Evolutionary conservation across 1,140 invertebrate species (phyloP).

Genomic region (Trachymyrmex cornetzi): DNA sequence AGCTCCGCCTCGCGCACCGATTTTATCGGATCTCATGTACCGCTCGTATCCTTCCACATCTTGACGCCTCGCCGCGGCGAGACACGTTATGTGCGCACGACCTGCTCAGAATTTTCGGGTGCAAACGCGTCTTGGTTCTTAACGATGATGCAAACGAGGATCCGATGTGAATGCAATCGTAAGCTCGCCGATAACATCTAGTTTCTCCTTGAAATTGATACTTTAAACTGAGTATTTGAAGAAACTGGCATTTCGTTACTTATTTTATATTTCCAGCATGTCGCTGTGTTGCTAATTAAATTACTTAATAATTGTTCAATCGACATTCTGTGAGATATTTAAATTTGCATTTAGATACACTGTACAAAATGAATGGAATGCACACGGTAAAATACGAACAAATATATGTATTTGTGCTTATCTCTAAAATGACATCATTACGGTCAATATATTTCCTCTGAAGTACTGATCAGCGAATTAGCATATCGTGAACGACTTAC

Average conservation of each 20-base stretch:
- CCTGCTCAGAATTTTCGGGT: slow-evolving; percentile 24
- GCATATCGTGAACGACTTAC: neutral
- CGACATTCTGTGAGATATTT: neutral
- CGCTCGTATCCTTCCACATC: slow-evolving; percentile 66
- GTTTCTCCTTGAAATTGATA: neutral
- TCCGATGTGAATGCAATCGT: neutral
- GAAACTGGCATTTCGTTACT: neutral
- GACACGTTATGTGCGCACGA: slow-evolving; percentile 19
- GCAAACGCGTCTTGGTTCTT: slow-evolving; percentile 13
- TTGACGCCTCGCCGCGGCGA: slow-evolving; percentile 18
- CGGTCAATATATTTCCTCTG: neutral
- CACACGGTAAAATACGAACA: neutral
- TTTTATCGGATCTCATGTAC: slow-evolving; percentile 79
- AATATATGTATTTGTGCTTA: slow-evolving; percentile 5
- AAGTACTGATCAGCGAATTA: slow-evolving; percentile 2
- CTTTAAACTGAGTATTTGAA: neutral
- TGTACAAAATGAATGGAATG: neutral
- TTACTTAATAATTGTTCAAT: neutral
- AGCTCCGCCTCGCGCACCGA: slow-evolving; percentile 71
- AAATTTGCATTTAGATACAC: neutral
- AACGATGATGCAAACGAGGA: neutral
- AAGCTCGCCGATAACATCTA: slow-evolving; percentile 9
- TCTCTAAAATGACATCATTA: slow-evolving; percentile 32
- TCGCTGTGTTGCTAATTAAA: neutral
- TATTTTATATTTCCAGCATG: neutral